Evolutionary conservation across 2,888 invertebrate genomes (phyloP).

Genomic region (Erebia ligea): DNA sequence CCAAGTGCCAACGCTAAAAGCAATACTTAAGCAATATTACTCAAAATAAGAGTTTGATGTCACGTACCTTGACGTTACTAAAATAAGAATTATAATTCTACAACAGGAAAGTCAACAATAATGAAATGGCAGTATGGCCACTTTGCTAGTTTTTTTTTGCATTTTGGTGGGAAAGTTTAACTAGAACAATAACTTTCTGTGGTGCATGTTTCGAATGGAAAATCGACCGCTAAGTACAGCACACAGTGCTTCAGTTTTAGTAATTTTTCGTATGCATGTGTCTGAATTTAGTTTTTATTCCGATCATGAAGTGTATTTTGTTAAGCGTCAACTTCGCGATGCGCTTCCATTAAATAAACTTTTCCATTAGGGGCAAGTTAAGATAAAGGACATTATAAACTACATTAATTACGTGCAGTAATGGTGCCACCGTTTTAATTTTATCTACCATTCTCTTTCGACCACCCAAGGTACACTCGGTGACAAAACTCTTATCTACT

Average conservation of each 20-base stretch:
- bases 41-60: too few relatives aligned
- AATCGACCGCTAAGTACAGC: too few relatives aligned
- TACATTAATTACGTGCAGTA: conserved; percentile 33
- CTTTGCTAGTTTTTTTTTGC: too few relatives aligned
- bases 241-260: background rate
- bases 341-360: conserved; percentile 15
- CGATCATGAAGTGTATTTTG: conserved; percentile 15
- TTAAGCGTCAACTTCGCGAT: conserved; percentile 21
- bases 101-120: too few relatives aligned
- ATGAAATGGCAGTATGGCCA: too few relatives aligned
- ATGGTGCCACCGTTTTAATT: conserved; percentile 33
- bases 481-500: background rate
- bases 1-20: too few relatives aligned
- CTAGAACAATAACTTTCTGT: too few relatives aligned
- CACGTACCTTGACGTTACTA: too few relatives aligned
- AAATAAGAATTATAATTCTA: too few relatives aligned
- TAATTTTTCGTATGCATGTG: background rate
- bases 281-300: background rate
- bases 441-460: conserved; percentile 30
- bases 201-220: too few relatives aligned
- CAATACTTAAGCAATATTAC: too few relatives aligned
- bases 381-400: conserved; percentile 30
- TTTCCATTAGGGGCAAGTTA: conserved; percentile 23
- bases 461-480: conserved; percentile 31
- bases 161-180: too few relatives aligned